Base-by-base conservation (phyloP, 2,113 vertebrate species). In the Ptilorrhoa leucosticta region DNA sequence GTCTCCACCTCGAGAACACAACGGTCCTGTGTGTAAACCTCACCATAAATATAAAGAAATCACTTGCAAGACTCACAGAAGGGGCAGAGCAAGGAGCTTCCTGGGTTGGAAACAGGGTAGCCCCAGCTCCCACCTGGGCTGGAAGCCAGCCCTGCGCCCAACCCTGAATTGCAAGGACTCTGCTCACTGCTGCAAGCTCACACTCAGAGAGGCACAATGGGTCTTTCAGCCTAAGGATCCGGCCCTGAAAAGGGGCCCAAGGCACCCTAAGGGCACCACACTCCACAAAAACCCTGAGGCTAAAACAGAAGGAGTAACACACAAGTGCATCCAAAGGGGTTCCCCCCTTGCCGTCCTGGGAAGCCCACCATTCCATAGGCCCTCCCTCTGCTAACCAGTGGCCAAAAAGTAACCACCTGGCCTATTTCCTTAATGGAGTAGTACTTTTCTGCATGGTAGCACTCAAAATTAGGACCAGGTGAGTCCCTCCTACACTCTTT, bases 101-200 rank as follows among this genome's bases (percentile, higher is more conserved):
- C n/a, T 1, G 8, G 10, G 11, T 2, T 42, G 31, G 79, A 69
- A 86, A 22, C 1, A 19, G 26, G 16, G 31, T 3, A 56, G 28
- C 39, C 65, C 35, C 63, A 60, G 24, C 18, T 72, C 44, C 51
- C 12, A 5, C 10, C 63, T 16, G 45, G 42, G 65, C 75, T 13
- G n/a, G 70, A 19, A 78, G 64, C 33, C 35, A 42, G 50, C 31
- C 44, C 26, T 12, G 39, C 26, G 22, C 33, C 65, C 61, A 83
- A 47, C 40, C 51, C 83, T 8, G 23, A 2, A 31, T 3, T 4
- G 9, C 33, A 15, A 7, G 64, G 37, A 5, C 26, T 53, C 66
- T 27, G 28, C 82, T 76, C 15, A 0, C 39, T 19, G 40, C 8
- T 7, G 6, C 7, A 1, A 40, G 7, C 33, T 40, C 6, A 0